Conservation (phyloP, 1,140 invertebrate genomes). For the Steinernema feltiae region DNA sequence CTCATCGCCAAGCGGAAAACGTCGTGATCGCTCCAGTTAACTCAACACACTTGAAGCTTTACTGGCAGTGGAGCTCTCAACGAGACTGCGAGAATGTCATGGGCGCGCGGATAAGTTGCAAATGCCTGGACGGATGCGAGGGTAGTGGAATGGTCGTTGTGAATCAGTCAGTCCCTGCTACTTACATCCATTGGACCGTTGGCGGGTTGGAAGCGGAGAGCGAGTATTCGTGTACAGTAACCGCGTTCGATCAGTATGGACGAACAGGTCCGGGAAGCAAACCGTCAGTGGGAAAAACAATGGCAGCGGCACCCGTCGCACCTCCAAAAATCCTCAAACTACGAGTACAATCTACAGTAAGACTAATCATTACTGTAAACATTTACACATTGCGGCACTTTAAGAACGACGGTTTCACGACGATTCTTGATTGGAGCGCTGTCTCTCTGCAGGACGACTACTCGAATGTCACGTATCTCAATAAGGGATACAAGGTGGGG, state of each 20-base stretch:
- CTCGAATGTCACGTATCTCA: slow-evolving; percentile 19
- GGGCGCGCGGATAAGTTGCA: slow-evolving; percentile 22
- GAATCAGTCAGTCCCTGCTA: slow-evolving; percentile 10
- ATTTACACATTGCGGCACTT: slow-evolving; percentile 15
- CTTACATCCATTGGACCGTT: slow-evolving; percentile 18
- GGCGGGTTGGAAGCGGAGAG: slow-evolving; percentile 22
- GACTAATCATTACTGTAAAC: not conserved
- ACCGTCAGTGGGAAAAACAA: slow-evolving; percentile 11
- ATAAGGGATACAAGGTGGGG: slow-evolving; percentile 26
- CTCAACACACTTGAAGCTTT: slow-evolving; percentile 23
- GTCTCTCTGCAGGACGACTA: slow-evolving; percentile 11
- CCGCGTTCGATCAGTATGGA: slow-evolving; percentile 23
- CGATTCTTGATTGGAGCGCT: slow-evolving; percentile 25
- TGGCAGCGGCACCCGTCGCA: slow-evolving; percentile 7
- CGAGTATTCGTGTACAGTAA: slow-evolving; percentile 24
- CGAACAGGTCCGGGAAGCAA: slow-evolving; percentile 18
- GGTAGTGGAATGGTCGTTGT: not conserved
- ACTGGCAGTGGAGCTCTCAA: slow-evolving; percentile 19
- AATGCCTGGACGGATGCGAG: not conserved
- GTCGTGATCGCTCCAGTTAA: slow-evolving; percentile 18
- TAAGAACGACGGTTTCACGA: slow-evolving; percentile 25
- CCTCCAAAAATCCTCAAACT: slow-evolving; percentile 13
- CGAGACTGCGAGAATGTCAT: slow-evolving; percentile 21
- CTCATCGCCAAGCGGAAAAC: slow-evolving; percentile 1
- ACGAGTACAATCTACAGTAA: slow-evolving; percentile 21